Conservation (phyloP, 2,888 invertebrate genomes). For the Drosophila melanosoma region DNA sequence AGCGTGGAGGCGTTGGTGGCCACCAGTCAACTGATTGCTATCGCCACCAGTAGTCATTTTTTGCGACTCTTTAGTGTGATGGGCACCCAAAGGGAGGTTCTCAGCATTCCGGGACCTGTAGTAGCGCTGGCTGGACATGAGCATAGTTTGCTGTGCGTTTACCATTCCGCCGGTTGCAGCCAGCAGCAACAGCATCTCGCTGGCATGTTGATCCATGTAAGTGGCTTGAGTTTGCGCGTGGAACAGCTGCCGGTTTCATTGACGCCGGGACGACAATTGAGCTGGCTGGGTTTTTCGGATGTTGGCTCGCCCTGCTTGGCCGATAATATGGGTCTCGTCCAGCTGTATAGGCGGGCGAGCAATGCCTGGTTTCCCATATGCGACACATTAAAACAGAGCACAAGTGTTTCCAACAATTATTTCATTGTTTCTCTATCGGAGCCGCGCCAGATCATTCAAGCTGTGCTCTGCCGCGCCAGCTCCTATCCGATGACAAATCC, state of each 20-base stretch:
- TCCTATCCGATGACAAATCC: slow-evolving; percentile 95
- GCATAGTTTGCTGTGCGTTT: slow-evolving; percentile 88
- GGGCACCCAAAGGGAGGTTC: slow-evolving; percentile 93
- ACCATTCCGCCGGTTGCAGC: slow-evolving; percentile 87
- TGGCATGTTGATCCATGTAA: slow-evolving; percentile 86
- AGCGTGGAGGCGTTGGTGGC: slow-evolving; percentile 89
- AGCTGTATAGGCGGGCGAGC: slow-evolving; percentile 89
- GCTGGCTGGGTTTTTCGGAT: slow-evolving; percentile 93
- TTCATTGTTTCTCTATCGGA: slow-evolving; percentile 93
- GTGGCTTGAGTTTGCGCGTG: slow-evolving; percentile 85
- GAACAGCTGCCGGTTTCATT: slow-evolving; percentile 88
- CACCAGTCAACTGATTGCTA: slow-evolving; percentile 91
- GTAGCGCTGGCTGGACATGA: slow-evolving; percentile 89
- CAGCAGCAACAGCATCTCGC: slow-evolving; percentile 86
- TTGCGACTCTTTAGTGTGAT: slow-evolving; percentile 93
- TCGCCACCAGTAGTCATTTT: slow-evolving; percentile 90
- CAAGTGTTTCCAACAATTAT: slow-evolving; percentile 90
- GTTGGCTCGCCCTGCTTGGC: slow-evolving; percentile 91
- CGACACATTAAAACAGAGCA: slow-evolving; percentile 89
- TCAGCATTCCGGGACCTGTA: slow-evolving; percentile 90
- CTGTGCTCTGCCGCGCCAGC: slow-evolving; percentile 95
- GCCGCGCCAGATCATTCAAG: slow-evolving; percentile 90
- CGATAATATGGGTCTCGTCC: slow-evolving; percentile 91
- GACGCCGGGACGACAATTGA: slow-evolving; percentile 87
- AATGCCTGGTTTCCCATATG: slow-evolving; percentile 93